phyloP scores from a whole-genome alignment of 2,888 invertebrate genomes.

The Leptopilina drosophilae region DNA sequence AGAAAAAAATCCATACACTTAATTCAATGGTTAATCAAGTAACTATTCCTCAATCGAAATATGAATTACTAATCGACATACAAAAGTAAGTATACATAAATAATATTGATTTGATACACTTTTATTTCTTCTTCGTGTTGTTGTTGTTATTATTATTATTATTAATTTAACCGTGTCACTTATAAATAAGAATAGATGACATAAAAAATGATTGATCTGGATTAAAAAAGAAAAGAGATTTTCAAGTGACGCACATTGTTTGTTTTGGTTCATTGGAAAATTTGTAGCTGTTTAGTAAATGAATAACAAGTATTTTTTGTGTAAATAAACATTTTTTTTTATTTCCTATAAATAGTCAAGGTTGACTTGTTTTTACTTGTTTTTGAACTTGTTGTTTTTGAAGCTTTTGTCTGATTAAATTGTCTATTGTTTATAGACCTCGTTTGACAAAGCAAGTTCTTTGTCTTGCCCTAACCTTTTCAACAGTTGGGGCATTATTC shows the following conservation, averaged over 20 bases:
- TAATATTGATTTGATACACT: constrained; percentile 16
- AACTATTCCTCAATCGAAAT: constrained; percentile 67
- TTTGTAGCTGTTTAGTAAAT: too few relatives aligned
- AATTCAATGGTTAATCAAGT: constrained; percentile 70
- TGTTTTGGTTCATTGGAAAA: not conserved
- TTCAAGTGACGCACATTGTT: too few relatives aligned
- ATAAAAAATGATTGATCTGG: not conserved
- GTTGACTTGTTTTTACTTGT: not conserved
- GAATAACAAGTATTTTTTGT: too few relatives aligned
- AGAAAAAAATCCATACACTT: constrained; percentile 14
- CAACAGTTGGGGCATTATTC: constrained; percentile 59
- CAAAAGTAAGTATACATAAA: constrained; percentile 63
- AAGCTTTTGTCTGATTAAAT: not conserved
- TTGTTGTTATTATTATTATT: too few relatives aligned
- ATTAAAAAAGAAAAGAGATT: too few relatives aligned
- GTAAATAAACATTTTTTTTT: not conserved
- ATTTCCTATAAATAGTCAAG: not conserved
- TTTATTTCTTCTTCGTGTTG: not conserved
- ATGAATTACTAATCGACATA: constrained; percentile 66
- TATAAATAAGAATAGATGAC: not conserved
- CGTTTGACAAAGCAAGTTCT: constrained; percentile 62
- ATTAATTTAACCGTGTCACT: too few relatives aligned
- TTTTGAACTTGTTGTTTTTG: not conserved
- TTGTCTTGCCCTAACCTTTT: constrained; percentile 57
- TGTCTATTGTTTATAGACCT: constrained; percentile 53